Evolutionary conservation across 2,797 vertebrate genomes (phyloP).

Genomic region (Melanotaenia maccullochi): DNA sequence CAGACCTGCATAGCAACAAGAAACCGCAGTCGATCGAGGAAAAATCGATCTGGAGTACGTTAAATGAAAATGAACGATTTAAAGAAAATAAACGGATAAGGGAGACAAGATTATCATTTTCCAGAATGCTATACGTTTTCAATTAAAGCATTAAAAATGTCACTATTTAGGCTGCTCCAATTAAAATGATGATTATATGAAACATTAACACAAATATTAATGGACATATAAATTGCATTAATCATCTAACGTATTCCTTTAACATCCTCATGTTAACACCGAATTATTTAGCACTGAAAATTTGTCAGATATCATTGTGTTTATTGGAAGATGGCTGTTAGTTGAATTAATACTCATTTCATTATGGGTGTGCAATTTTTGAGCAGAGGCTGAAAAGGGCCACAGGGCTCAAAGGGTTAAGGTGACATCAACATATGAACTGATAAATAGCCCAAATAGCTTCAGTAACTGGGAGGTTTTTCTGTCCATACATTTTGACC

Average conservation of each 20-base stretch:
- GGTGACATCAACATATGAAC: neutral
- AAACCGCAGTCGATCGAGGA: slow-evolving; percentile 77
- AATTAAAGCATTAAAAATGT: neutral
- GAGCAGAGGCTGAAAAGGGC: too few species aligned
- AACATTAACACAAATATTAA: neutral
- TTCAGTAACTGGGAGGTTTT: neutral
- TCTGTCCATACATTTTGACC: neutral
- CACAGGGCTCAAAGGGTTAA: neutral
- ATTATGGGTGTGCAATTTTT: too few species aligned
- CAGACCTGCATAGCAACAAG: slow-evolving; percentile 85
- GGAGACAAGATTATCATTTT: neutral
- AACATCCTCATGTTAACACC: neutral
- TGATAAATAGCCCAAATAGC: neutral
- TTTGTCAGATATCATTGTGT: slow-evolving; percentile 3
- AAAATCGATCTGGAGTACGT: slow-evolving; percentile 62
- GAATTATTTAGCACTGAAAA: neutral
- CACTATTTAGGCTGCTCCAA: neutral
- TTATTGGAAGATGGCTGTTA: slow-evolving; percentile 11
- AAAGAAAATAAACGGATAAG: neutral
- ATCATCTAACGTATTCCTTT: neutral
- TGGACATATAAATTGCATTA: neutral
- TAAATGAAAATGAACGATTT: neutral
- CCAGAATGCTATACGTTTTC: neutral
- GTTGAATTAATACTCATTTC: slow-evolving; percentile 7
- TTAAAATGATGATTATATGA: neutral